A percentile compares a stretch with the other conserved stretches of the same genome.
These are phyloP conservation scores for Danio albolineatus DNA, from an alignment of 2,797 vertebrate genomes.

Conservation along the genomic window DNA sequence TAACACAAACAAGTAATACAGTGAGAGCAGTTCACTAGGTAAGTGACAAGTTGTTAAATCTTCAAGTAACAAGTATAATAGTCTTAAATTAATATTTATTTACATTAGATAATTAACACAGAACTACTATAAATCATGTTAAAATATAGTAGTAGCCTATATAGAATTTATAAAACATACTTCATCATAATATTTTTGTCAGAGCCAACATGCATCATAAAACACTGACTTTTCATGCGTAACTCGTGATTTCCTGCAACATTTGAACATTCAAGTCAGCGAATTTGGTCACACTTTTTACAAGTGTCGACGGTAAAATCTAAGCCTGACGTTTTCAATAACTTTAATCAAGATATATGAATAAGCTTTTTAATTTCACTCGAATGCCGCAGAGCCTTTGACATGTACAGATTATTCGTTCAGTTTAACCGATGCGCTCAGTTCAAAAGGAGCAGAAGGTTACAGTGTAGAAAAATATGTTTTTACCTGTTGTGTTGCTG, in stretches of 20 bases:
- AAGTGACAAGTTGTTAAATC: background rate
- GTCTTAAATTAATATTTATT: background rate
- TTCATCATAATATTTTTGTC: background rate
- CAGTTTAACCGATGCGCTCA: background rate
- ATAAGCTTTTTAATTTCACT: background rate
- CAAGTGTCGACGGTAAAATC: background rate
- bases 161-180: no score
- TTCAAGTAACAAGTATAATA: background rate
- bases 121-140: no score
- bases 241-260: slow-evolving; percentile 59
- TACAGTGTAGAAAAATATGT: background rate
- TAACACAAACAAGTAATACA: background rate
- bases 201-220: background rate
- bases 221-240: slow-evolving; percentile 11
- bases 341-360: background rate
- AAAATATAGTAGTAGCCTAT: no score
- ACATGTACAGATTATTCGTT: background rate
- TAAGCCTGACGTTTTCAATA: background rate
- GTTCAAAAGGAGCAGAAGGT: background rate
- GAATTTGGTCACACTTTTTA: background rate
- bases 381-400: background rate
- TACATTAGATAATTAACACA: background rate
- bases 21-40: background rate
- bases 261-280: background rate
- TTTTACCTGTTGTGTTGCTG: slow-evolving; percentile 14